Conservation (phyloP, 2,888 invertebrate species). For the Leucoptera coffeella region DNA sequence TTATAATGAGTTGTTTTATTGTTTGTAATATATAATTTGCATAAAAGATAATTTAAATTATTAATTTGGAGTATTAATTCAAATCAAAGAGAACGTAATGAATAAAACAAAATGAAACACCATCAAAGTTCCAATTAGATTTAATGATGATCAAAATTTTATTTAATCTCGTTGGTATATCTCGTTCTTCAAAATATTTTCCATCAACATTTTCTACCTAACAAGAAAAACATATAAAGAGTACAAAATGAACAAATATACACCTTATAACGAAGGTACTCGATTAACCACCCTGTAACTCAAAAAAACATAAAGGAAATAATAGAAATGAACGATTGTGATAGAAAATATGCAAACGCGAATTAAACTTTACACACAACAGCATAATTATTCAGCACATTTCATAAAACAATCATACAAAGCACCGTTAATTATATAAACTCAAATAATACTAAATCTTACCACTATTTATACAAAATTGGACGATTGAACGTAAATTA, state of each 20-base stretch:
- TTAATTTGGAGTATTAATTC: no score
- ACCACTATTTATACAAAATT: constrained; percentile 40
- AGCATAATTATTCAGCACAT: neutral
- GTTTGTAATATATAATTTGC: no score
- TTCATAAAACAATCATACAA: neutral
- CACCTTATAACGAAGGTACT: constrained; percentile 28
- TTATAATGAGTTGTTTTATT: no score
- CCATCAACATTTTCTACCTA: neutral
- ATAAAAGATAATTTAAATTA: no score
- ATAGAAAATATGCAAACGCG: no score
- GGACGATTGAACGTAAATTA: constrained; percentile 34
- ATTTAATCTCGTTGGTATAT: neutral
- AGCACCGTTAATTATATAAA: constrained; percentile 19
- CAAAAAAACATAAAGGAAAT: no score
- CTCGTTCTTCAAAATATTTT: neutral
- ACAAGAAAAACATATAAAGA: neutral
- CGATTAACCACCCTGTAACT: constrained; percentile 39
- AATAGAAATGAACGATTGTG: no score
- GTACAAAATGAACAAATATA: neutral
- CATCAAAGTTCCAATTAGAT: no score
- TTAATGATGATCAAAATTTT: no score
- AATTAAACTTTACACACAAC: no score
- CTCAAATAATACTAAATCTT: constrained; percentile 9
- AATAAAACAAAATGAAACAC: no score
- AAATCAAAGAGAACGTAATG: no score